Evolutionary conservation across 2,113 vertebrate genomes (phyloP).

Genomic region (Lophochroa leadbeateri): DNA sequence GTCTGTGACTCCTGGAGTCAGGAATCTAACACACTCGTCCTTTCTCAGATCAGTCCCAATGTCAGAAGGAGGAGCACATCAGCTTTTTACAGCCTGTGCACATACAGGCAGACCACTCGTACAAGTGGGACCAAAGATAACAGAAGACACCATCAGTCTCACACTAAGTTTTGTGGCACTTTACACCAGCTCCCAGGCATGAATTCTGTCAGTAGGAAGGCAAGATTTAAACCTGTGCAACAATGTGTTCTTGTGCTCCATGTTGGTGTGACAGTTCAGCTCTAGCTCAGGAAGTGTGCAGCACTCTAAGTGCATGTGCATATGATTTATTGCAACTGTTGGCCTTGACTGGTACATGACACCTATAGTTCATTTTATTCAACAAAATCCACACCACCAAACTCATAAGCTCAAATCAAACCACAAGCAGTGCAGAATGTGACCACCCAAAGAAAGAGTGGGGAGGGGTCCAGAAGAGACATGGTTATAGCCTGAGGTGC

Average conservation of each 20-base stretch:
- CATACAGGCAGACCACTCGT: background rate
- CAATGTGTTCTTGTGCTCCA: background rate
- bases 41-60: background rate
- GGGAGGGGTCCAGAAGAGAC: background rate
- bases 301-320: background rate
- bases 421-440: constrained; percentile 51
- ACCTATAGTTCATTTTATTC: constrained; percentile 70
- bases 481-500: background rate
- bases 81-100: background rate
- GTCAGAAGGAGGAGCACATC: background rate
- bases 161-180: background rate
- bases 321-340: constrained; percentile 71
- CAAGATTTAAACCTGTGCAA: background rate
- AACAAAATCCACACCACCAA: constrained; percentile 69
- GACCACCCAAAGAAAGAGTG: background rate
- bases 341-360: constrained; percentile 55
- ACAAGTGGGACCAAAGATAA: background rate
- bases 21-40: background rate
- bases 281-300: background rate
- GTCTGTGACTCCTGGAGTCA: background rate
- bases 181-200: background rate
- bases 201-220: background rate
- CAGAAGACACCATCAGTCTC: background rate
- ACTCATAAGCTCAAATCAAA: constrained; percentile 66
- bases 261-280: fast-evolving